phyloP scores from a whole-genome alignment of 1,140 invertebrate species.

The Drosophila lini region DNA sequence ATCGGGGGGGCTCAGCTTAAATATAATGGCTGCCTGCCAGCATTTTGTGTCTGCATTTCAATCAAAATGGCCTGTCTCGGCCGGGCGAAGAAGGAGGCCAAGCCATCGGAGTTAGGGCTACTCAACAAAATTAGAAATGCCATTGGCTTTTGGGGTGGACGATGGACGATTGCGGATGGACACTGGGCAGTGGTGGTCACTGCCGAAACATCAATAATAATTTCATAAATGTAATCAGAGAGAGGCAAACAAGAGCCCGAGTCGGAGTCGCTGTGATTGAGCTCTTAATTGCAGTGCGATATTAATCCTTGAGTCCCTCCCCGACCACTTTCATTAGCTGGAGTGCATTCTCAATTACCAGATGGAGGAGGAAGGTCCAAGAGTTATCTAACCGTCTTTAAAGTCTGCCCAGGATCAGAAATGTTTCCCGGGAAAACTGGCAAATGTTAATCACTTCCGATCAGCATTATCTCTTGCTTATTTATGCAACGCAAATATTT shows the following conservation, averaged over 20 bases:
- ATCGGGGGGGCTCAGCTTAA: slow-evolving; percentile 71
- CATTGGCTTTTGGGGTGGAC: slow-evolving; percentile 44
- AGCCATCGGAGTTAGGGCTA: slow-evolving; percentile 48
- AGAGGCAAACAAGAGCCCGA: slow-evolving; percentile 58
- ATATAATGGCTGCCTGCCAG: slow-evolving; percentile 77
- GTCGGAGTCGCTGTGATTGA: slow-evolving; percentile 71
- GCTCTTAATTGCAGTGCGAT: slow-evolving; percentile 79
- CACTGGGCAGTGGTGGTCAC: slow-evolving; percentile 64
- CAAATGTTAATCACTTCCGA: slow-evolving; percentile 39
- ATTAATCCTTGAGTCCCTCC: slow-evolving; percentile 59
- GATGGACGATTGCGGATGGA: slow-evolving; percentile 15
- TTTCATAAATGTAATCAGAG: slow-evolving; percentile 81
- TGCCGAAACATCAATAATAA: slow-evolving; percentile 81
- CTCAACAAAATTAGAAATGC: slow-evolving; percentile 79
- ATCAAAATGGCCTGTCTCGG: slow-evolving; percentile 55
- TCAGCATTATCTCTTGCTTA: slow-evolving; percentile 46
- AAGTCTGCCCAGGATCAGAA: slow-evolving; percentile 10
- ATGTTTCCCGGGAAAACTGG: slow-evolving; percentile 15
- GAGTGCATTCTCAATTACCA: slow-evolving; percentile 50
- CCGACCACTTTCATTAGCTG: slow-evolving; percentile 62
- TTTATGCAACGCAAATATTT: slow-evolving; percentile 48
- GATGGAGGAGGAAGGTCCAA: slow-evolving; percentile 23
- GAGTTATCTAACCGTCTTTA: slow-evolving; percentile 39
- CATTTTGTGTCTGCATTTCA: slow-evolving; percentile 71
- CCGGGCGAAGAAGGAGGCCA: slow-evolving; percentile 33